Percentiles rank a stretch among this genome's conserved stretches.
These are phyloP conservation scores for Caerostris extrusa DNA, from an alignment of 1,140 invertebrate species.

Conservation along the genomic window DNA sequence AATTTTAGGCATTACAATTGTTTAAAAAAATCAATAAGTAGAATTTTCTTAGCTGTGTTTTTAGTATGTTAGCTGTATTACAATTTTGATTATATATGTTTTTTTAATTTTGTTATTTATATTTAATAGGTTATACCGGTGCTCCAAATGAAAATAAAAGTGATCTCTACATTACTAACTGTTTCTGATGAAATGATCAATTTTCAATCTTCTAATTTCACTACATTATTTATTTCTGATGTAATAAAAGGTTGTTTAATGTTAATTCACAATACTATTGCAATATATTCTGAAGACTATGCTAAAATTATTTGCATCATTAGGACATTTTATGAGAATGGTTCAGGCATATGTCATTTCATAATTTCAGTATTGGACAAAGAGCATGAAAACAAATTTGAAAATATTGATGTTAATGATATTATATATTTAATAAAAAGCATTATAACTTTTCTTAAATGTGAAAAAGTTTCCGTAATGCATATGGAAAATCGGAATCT, in stretches of 20 bases:
- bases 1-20: too few species aligned
- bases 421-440: slow-evolving; percentile 57
- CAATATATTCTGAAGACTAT: slow-evolving; percentile 47
- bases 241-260: slow-evolving; percentile 69
- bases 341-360: slow-evolving; percentile 33
- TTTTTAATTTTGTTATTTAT: neutral
- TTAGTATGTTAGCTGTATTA: too few species aligned
- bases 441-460: slow-evolving; percentile 43
- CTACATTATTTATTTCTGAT: slow-evolving; percentile 26
- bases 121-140: slow-evolving; percentile 47
- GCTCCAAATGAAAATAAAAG: slow-evolving; percentile 71
- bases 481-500: neutral
- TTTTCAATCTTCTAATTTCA: neutral
- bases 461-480: neutral
- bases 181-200: slow-evolving; percentile 51
- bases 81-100: neutral
- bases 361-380: slow-evolving; percentile 43
- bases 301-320: slow-evolving; percentile 66
- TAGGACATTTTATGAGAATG: slow-evolving; percentile 52
- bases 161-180: slow-evolving; percentile 50
- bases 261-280: slow-evolving; percentile 48
- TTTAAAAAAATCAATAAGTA: too few species aligned
- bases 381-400: neutral
- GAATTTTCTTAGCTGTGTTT: too few species aligned
- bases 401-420: slow-evolving; percentile 21